Percentiles rank a stretch among this genome's conserved stretches.
Conservation (phyloP, 2,888 invertebrate genomes). For the Patella depressa region DNA sequence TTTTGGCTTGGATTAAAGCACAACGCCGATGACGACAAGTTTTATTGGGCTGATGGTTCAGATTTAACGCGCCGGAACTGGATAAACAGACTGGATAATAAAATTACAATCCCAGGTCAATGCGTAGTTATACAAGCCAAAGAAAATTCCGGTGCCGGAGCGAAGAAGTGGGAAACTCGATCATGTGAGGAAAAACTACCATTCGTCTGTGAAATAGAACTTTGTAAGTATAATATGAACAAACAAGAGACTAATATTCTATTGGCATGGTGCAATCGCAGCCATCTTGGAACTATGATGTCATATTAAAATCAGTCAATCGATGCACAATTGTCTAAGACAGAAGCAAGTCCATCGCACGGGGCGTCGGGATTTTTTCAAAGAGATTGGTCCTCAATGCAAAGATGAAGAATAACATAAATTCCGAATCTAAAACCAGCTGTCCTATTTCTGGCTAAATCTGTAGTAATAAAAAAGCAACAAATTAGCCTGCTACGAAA, state of each 20-base stretch:
- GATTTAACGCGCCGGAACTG: slow-evolving; percentile 1
- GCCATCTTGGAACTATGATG: no score
- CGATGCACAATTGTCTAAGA: background rate
- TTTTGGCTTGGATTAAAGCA: slow-evolving; percentile 21
- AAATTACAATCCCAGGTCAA: slow-evolving; percentile 1
- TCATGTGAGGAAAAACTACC: slow-evolving; percentile 11
- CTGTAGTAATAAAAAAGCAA: no score
- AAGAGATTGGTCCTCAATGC: no score
- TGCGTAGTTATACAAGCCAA: slow-evolving; percentile 12
- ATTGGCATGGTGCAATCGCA: background rate
- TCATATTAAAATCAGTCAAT: no score
- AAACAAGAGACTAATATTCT: background rate
- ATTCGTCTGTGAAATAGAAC: slow-evolving; percentile 18
- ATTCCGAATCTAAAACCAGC: no score
- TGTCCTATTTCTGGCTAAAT: no score
- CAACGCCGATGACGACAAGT: slow-evolving; percentile 14
- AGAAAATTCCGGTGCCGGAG: background rate
- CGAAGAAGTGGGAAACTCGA: slow-evolving; percentile 5
- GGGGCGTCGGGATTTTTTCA: no score
- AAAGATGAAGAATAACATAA: no score
- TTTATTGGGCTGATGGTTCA: slow-evolving; percentile 20
- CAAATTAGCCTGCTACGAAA: no score
- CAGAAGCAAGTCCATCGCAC: background rate
- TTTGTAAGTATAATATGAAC: slow-evolving; percentile 3
- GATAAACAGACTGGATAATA: slow-evolving; percentile 11